Evolutionary conservation across 2,888 invertebrate genomes (phyloP), one percentile per base, ranked within the genome.

Genomic region (Aphodius sticticus): DNA sequence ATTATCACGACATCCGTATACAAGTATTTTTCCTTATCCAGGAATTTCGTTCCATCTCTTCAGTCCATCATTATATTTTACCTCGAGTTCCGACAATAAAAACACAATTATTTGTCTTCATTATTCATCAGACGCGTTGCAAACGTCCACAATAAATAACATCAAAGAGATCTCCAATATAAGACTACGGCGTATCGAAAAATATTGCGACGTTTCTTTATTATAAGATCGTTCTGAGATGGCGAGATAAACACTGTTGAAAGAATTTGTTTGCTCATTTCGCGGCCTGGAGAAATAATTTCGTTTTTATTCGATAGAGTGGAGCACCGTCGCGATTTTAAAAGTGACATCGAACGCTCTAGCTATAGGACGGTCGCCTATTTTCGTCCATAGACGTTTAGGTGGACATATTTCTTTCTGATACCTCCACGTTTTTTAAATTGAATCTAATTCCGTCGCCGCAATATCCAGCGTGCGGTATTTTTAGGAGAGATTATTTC

Each of bases 361-460:
- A 26, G 26, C 26, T 26, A 26, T 53, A 53, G 53, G 4, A 1
- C 9, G 53, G 53, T 12, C 53, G 53, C 12, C 12, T 53, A 53
- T 53, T 53, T 53, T 53, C 53, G 53, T 53, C 9, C 53, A 53
- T 53, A 12, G 53, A 53, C 53, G 53, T 53, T 53, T 53, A 9
- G 53, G 53, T 53, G 53, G 53, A 53, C 53, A 53, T 53, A 53
- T 53, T 53, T 53, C 53, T 53, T 53, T 53, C 53, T 53, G 53
- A 53, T 53, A 53, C 53, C 53, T 7, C 9, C 53, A 53, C 53
- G 53, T 53, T 53, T 53, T 26, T 53, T 53, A 53, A 53, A 53
- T 53, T 53, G 53, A 53, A 53, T 53, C 53, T 53, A 53, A 53
- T 53, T 53, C 12, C 4, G 53, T 53, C 53, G 12, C 53, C 53